phyloP scores from a whole-genome alignment of 2,888 invertebrate genomes.

The Thalpophila matura region DNA sequence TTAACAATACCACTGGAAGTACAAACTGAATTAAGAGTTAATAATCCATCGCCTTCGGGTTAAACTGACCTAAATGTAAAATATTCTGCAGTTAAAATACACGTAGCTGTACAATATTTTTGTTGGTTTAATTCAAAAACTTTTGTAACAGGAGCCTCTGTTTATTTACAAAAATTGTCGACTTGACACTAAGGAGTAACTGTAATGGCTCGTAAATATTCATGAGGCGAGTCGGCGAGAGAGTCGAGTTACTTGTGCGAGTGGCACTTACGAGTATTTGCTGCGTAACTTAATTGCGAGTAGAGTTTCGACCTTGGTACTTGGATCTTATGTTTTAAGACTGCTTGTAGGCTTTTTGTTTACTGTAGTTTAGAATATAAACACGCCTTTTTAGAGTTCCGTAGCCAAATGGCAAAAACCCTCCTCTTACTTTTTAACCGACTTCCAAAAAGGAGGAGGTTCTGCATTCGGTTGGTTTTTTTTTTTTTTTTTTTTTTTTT shows the following conservation, averaged over 20 bases:
- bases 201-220: conserved; percentile 63
- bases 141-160: conserved; percentile 41
- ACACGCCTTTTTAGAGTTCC: too few relatives aligned
- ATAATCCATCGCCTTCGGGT: conserved; percentile 47
- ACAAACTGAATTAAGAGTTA: conserved; percentile 45
- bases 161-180: conserved; percentile 55
- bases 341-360: too few relatives aligned
- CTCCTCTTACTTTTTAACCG: too few relatives aligned
- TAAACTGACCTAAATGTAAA: conserved; percentile 40
- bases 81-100: conserved; percentile 36
- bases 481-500: too few relatives aligned
- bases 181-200: conserved; percentile 57
- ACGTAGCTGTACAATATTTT: conserved; percentile 31
- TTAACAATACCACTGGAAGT: conserved; percentile 42
- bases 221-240: conserved; percentile 49
- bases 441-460: too few relatives aligned
- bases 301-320: conserved; percentile 42
- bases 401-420: too few relatives aligned
- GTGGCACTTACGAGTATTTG: conserved; percentile 46
- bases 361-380: too few relatives aligned
- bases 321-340: not conserved
- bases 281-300: conserved; percentile 43
- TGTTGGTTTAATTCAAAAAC: conserved; percentile 42
- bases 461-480: too few relatives aligned
- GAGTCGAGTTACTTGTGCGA: conserved; percentile 56